These are phyloP conservation scores for Oscheius myriophilus DNA, from an alignment of 2,888 invertebrate genomes.

Conservation along the genomic window DNA sequence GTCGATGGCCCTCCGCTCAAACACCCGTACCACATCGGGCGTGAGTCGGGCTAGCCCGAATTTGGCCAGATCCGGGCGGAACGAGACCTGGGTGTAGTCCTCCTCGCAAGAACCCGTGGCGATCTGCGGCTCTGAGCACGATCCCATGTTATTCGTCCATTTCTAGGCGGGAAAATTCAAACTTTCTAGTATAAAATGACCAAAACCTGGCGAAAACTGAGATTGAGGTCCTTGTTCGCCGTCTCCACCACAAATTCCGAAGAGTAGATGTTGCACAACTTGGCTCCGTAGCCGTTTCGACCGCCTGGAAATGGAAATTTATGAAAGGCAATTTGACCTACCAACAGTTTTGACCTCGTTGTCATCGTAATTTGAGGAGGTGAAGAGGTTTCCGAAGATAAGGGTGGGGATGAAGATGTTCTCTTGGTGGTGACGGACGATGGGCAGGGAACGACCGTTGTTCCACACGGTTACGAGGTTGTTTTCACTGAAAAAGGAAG, in stretches of 20 bases:
- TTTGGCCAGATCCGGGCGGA: slow-evolving; percentile 89
- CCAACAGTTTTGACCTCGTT: slow-evolving; percentile 85
- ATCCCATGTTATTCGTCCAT: slow-evolving; percentile 89
- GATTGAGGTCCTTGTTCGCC: slow-evolving; percentile 32
- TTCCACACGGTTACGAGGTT: slow-evolving; percentile 76
- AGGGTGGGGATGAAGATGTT: slow-evolving; percentile 96
- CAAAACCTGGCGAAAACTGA: slow-evolving; percentile 37
- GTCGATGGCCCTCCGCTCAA: slow-evolving; percentile 86
- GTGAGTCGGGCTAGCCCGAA: slow-evolving; percentile 80
- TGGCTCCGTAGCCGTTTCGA: slow-evolving; percentile 97
- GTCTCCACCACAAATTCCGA: slow-evolving; percentile 94
- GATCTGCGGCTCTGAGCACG: slow-evolving; percentile 77
- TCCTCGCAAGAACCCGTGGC: background rate
- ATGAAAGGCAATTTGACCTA: slow-evolving; percentile 11
- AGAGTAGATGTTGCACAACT: slow-evolving; percentile 97
- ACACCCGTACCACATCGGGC: slow-evolving; percentile 82
- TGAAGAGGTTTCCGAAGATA: slow-evolving; percentile 96
- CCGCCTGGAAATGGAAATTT: slow-evolving; percentile 75
- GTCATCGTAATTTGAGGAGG: slow-evolving; percentile 97
- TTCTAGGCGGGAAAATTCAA: slow-evolving; percentile 75
- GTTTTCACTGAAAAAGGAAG: slow-evolving; percentile 7
- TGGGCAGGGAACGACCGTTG: slow-evolving; percentile 49
- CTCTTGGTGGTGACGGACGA: slow-evolving; percentile 43
- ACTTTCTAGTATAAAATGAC: background rate
- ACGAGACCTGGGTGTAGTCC: slow-evolving; percentile 85